A percentile compares a stretch with the other conserved stretches of the same genome.
Evolutionary conservation across 2,113 vertebrate species (phyloP).

Genomic region (Hiodon alosoides): DNA sequence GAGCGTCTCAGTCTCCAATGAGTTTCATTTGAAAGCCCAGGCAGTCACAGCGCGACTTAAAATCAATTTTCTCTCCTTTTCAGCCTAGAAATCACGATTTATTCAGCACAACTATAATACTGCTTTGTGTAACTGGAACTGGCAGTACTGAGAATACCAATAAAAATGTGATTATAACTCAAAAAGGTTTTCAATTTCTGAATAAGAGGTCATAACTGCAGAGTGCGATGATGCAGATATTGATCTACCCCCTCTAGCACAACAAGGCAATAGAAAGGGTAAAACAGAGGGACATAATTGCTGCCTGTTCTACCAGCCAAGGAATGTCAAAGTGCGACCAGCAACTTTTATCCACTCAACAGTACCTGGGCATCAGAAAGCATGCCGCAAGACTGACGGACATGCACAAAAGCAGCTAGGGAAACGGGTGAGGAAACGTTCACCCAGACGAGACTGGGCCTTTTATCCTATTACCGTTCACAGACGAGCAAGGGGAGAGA

Average conservation of each 20-base stretch:
- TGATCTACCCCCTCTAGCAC: constrained; percentile 2
- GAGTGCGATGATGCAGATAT: neutral
- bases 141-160: constrained; percentile 1
- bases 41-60: neutral
- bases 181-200: constrained; percentile 1
- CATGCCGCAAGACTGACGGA: neutral
- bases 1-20: neutral
- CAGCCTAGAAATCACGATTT: neutral
- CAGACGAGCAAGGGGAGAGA: too few species aligned
- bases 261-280: neutral
- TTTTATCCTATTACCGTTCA: too few species aligned
- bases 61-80: neutral
- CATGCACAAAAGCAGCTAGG: too few species aligned
- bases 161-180: neutral
- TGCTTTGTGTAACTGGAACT: constrained; percentile 1
- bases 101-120: neutral
- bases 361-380: neutral
- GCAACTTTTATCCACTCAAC: neutral
- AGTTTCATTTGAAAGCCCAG: constrained; percentile 3
- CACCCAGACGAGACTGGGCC: too few species aligned
- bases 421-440: too few species aligned
- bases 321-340: neutral
- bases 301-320: neutral
- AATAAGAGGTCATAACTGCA: neutral
- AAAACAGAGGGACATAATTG: constrained; percentile 1